Evolutionary conservation across 2,797 vertebrate species (phyloP).

Genomic region (Sciurus carolinensis): DNA sequence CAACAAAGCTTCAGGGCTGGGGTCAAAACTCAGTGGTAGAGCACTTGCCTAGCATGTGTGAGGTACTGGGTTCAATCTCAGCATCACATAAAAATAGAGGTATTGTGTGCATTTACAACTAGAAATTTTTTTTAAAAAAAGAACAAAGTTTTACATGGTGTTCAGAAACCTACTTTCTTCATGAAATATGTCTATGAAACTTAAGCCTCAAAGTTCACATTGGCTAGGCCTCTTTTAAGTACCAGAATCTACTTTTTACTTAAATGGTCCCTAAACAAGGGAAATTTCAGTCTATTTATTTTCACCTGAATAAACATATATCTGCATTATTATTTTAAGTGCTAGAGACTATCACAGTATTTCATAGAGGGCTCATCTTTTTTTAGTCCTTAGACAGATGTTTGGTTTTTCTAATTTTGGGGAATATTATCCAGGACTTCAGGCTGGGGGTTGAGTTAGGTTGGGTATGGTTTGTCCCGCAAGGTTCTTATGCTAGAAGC

Average conservation of each 20-base stretch:
- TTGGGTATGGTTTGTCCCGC: background rate
- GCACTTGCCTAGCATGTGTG: too few relatives aligned
- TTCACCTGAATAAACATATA: background rate
- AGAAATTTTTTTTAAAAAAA: too few relatives aligned
- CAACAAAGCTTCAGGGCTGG: background rate
- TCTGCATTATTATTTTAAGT: constrained; percentile 31
- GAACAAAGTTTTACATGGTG: background rate
- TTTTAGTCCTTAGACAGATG: background rate
- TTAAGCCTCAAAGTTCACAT: constrained; percentile 18
- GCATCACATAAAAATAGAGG: too few relatives aligned
- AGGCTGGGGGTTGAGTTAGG: background rate
- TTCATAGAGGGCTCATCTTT: background rate
- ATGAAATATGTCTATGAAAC: background rate
- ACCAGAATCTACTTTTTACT: constrained; percentile 2
- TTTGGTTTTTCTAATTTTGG: background rate
- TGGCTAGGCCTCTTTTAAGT: background rate
- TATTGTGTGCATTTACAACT: too few relatives aligned
- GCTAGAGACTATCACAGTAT: background rate
- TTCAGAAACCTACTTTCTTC: constrained; percentile 1
- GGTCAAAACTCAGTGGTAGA: too few relatives aligned
- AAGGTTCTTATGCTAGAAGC: background rate
- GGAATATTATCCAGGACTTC: background rate
- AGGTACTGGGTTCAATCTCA: too few relatives aligned
- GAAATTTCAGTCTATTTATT: background rate
- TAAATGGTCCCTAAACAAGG: background rate